A percentile compares a stretch with the other conserved stretches of the same genome.
Conservation (phyloP, 1,140 invertebrate species). For the Mizuhopecten yessoensis region DNA sequence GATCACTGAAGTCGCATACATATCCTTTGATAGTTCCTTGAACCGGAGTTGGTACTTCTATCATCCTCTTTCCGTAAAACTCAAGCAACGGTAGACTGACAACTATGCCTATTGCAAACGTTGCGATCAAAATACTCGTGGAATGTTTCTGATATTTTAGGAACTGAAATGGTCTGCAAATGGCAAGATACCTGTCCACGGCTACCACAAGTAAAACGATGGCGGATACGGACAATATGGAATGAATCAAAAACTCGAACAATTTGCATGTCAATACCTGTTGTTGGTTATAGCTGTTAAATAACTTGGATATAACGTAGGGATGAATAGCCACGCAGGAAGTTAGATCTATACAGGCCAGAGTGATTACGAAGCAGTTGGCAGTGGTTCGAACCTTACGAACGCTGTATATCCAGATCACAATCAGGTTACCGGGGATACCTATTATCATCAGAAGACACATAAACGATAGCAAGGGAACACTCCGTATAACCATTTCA, state of each 20-base stretch:
- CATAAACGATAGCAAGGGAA: slow-evolving; percentile 55
- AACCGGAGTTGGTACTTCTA: not conserved
- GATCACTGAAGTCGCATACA: slow-evolving; percentile 48
- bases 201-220: slow-evolving; percentile 54
- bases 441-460: slow-evolving; percentile 56
- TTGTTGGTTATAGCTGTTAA: slow-evolving; percentile 57
- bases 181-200: slow-evolving; percentile 60
- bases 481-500: not conserved
- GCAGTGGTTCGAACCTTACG: slow-evolving; percentile 51
- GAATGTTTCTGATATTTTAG: slow-evolving; percentile 51
- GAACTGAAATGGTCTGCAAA: slow-evolving; percentile 57
- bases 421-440: slow-evolving; percentile 52
- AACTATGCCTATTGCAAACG: slow-evolving; percentile 33
- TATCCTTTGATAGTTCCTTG: slow-evolving; percentile 13
- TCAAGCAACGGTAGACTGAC: slow-evolving; percentile 57
- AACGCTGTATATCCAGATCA: slow-evolving; percentile 49
- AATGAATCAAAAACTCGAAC: slow-evolving; percentile 60
- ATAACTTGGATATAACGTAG: slow-evolving; percentile 60
- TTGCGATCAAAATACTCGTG: not conserved
- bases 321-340: slow-evolving; percentile 63
- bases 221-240: slow-evolving; percentile 46
- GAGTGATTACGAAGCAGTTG: slow-evolving; percentile 54
- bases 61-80: slow-evolving; percentile 57
- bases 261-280: slow-evolving; percentile 57
- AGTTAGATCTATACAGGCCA: slow-evolving; percentile 54